A percentile compares a stretch with the other conserved stretches of the same genome.
phyloP scores from a whole-genome alignment of 30 jellyfish, hydroid and myxozoan species.

The Aurelia aurita complex sp. Pacific region DNA sequence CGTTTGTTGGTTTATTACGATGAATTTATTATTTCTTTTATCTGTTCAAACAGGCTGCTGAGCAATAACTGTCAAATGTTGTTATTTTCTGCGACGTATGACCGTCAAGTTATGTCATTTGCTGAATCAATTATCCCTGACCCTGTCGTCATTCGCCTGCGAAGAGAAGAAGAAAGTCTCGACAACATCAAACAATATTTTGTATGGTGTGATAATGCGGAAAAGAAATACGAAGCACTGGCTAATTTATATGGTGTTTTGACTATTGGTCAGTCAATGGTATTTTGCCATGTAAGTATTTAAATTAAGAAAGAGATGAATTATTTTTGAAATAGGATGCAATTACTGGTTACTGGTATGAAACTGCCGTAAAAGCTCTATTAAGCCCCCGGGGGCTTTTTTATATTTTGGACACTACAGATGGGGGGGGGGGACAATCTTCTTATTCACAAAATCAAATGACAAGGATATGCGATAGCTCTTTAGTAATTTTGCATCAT shows the following conservation, averaged over 20 bases:
- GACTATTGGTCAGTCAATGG: constrained; percentile 97
- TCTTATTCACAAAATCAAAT: too few species aligned
- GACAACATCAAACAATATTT: constrained; percentile 93
- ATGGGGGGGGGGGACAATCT: too few species aligned
- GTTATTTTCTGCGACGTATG: constrained; percentile 97
- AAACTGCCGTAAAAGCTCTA: too few species aligned
- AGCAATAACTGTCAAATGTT: constrained; percentile 79
- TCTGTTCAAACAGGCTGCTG: constrained; percentile 5
- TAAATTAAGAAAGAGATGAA: background rate
- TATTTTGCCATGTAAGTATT: constrained; percentile 94
- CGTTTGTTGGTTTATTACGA: too few species aligned
- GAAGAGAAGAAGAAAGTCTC: constrained; percentile 90
- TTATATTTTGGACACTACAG: too few species aligned
- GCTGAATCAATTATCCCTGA: constrained; percentile 84
- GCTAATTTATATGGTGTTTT: constrained; percentile 91
- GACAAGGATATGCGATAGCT: too few species aligned
- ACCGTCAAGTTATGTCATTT: constrained; percentile 80
- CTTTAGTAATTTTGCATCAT: too few species aligned
- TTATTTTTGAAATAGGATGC: background rate
- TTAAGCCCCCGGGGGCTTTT: too few species aligned
- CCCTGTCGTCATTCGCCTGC: constrained; percentile 86
- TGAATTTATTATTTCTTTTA: too few species aligned
- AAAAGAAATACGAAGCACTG: constrained; percentile 85
- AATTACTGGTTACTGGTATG: too few species aligned
- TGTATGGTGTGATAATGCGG: constrained; percentile 83